Percentiles rank a stretch among this genome's conserved stretches.
Conservation (phyloP, 2,888 invertebrate genomes). For the Tortrix viridana region DNA sequence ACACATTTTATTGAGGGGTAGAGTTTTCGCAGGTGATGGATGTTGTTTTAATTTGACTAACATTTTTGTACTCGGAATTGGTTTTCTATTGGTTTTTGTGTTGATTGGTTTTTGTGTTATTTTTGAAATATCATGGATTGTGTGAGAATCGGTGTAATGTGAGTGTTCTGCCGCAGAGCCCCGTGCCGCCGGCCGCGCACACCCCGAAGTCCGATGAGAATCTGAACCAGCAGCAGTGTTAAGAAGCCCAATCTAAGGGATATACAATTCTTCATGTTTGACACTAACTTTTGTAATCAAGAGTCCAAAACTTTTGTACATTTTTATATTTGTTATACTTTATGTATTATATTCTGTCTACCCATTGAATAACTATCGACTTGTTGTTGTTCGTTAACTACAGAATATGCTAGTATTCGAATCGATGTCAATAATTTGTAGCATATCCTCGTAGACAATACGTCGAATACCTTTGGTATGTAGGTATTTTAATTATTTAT, state of each 20-base stretch:
- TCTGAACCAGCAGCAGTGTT: constrained; percentile 88
- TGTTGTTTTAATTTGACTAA: constrained; percentile 45
- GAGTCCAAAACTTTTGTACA: constrained; percentile 69
- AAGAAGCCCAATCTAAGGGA: constrained; percentile 52
- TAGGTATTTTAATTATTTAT: constrained; percentile 42
- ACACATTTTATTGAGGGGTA: constrained; percentile 74
- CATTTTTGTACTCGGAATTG: constrained; percentile 41
- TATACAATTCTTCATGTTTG: constrained; percentile 48
- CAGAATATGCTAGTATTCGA: constrained; percentile 39
- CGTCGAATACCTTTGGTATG: constrained; percentile 48
- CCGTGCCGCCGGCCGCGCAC: constrained; percentile 85
- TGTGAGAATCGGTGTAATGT: constrained; percentile 31
- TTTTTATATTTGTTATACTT: constrained; percentile 60
- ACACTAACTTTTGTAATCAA: constrained; percentile 58
- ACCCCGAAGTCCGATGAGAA: constrained; percentile 89
- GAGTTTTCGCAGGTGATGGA: constrained; percentile 37
- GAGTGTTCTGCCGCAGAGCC: constrained; percentile 85
- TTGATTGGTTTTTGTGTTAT: constrained; percentile 18
- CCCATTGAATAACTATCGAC: constrained; percentile 54
- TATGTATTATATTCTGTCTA: constrained; percentile 52
- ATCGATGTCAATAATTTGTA: constrained; percentile 58
- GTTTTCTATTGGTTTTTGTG: constrained; percentile 39
- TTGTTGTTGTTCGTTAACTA: constrained; percentile 44
- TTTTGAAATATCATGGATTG: neutral
- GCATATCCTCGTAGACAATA: constrained; percentile 66